Evolutionary conservation across 2,113 vertebrate genomes (phyloP).

Genomic region (Vombatus ursinus): DNA sequence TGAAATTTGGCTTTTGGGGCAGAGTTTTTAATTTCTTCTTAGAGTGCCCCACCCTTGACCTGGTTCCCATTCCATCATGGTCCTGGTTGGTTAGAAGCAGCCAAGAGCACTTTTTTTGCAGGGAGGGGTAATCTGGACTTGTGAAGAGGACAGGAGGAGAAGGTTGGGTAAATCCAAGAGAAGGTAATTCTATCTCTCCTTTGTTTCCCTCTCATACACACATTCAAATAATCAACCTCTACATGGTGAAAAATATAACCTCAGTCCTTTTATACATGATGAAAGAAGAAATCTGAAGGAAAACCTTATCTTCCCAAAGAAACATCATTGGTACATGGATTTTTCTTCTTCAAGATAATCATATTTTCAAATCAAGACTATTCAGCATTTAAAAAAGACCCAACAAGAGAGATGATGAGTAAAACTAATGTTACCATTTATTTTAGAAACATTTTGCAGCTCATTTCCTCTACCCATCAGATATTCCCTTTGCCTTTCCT

Average conservation of each 20-base stretch:
- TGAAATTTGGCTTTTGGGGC: neutral
- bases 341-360: conserved; percentile 46
- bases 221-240: neutral
- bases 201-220: neutral
- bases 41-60: neutral
- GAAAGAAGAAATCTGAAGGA: neutral
- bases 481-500: neutral
- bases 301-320: conserved; percentile 38
- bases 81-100: neutral
- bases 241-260: neutral
- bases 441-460: neutral
- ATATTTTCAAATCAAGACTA: conserved; percentile 67
- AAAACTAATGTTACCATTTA: conserved; percentile 30
- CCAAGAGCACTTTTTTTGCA: neutral
- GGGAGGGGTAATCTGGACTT: neutral
- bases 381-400: conserved; percentile 67
- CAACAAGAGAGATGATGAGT: conserved; percentile 59
- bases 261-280: neutral
- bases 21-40: neutral
- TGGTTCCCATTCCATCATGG: neutral
- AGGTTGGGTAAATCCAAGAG: neutral
- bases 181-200: neutral
- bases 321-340: neutral
- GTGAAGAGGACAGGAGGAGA: rapidly evolving
- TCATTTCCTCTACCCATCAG: conserved; percentile 10